A percentile compares a stretch with the other conserved stretches of the same genome.
Conservation (phyloP, 1,140 invertebrate species). For the Aphaenogaster rudis region DNA sequence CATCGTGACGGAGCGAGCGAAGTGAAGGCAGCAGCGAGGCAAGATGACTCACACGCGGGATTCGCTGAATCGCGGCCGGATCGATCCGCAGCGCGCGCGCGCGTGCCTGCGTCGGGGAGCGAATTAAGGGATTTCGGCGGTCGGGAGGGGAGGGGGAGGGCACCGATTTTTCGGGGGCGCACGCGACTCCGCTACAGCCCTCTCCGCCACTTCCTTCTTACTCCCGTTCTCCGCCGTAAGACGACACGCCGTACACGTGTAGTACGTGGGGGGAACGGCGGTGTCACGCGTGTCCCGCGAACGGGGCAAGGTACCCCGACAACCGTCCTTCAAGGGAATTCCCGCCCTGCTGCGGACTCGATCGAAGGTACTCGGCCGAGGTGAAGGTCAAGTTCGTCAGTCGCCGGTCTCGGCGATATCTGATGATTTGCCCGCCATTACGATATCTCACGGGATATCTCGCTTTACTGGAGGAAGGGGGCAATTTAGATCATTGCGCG, state of each 20-base stretch:
- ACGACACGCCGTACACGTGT: not conserved
- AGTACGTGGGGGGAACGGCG: not conserved
- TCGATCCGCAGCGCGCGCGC: slow-evolving; percentile 58
- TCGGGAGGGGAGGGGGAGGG: not conserved
- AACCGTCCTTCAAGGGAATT: slow-evolving; percentile 73
- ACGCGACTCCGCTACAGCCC: slow-evolving; percentile 40
- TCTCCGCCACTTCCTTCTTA: not conserved
- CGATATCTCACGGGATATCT: slow-evolving; percentile 57
- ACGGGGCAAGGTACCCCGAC: not conserved
- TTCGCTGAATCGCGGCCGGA: slow-evolving; percentile 69
- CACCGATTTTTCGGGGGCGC: slow-evolving; percentile 49
- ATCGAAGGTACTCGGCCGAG: slow-evolving; percentile 72
- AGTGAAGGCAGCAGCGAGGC: slow-evolving; percentile 30
- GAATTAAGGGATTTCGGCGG: slow-evolving; percentile 57
- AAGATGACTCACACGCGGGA: slow-evolving; percentile 73
- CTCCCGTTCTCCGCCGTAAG: not conserved
- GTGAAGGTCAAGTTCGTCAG: slow-evolving; percentile 79
- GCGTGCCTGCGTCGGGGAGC: slow-evolving; percentile 9
- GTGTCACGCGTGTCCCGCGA: not conserved
- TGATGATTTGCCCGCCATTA: slow-evolving; percentile 59
- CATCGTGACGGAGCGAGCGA: slow-evolving; percentile 18
- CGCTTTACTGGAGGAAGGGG: not conserved
- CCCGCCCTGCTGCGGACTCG: slow-evolving; percentile 55
- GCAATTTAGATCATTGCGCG: slow-evolving; percentile 43
- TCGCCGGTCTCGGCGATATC: slow-evolving; percentile 63